Percentiles rank a stretch among this genome's conserved stretches.
phyloP scores from a whole-genome alignment of 2,113 vertebrate species.

The Aptenodytes patagonicus region DNA sequence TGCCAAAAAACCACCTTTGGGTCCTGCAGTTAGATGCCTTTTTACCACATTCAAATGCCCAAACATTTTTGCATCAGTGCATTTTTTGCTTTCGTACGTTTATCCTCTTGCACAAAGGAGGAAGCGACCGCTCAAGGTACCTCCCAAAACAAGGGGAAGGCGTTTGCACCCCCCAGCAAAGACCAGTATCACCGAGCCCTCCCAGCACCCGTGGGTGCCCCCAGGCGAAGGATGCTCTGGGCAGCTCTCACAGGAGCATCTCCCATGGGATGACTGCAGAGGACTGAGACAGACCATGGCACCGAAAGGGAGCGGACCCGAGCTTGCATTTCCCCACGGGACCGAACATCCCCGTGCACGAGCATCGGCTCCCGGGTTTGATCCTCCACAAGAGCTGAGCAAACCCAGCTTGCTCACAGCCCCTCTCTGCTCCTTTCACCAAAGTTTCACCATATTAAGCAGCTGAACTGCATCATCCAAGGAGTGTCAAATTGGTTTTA shows the following conservation, averaged over 20 bases:
- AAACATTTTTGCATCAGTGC: fast-evolving
- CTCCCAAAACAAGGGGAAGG: neutral
- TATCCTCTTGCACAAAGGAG: neutral
- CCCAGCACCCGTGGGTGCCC: neutral
- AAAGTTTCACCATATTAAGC: constrained; percentile 48
- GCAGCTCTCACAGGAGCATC: neutral
- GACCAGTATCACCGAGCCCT: fast-evolving
- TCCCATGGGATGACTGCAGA: fast-evolving
- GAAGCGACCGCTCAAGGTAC: fast-evolving
- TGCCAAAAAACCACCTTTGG: neutral
- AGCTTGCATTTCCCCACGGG: neutral
- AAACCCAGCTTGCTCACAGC: constrained; percentile 26
- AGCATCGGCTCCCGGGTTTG: neutral
- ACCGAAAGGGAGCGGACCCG: fast-evolving
- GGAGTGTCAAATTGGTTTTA: constrained; percentile 56
- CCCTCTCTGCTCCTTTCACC: constrained; percentile 23
- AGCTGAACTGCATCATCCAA: constrained; percentile 46
- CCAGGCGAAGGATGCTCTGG: neutral
- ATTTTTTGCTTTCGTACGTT: fast-evolving
- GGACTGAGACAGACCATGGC: fast-evolving
- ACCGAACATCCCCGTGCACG: fast-evolving
- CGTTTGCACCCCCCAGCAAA: neutral
- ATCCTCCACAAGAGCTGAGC: neutral
- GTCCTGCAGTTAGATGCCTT: neutral
- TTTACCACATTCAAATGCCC: fast-evolving